A percentile compares a stretch with the other conserved stretches of the same genome.
Conservation (phyloP, 2,888 invertebrate species). For the Podabrus alpinus region DNA sequence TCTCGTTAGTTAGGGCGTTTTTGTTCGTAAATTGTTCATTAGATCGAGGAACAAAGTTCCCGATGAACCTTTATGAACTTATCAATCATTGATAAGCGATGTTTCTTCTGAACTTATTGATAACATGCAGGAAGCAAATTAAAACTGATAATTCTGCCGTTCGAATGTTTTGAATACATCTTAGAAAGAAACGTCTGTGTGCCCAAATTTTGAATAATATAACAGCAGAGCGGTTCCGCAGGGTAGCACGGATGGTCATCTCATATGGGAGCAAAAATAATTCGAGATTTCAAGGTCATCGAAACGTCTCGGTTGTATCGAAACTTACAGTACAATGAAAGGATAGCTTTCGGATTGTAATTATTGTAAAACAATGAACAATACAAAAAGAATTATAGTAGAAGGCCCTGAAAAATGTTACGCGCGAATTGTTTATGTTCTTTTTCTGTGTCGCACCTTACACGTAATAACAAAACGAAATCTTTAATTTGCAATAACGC, state of each 20-base stretch:
- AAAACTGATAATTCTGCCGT: neutral
- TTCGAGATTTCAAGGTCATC: neutral
- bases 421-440: conserved; percentile 27
- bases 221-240: too few relatives aligned
- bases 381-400: conserved; percentile 10
- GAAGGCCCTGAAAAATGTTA: conserved; percentile 1
- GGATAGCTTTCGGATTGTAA: neutral
- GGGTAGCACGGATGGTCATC: too few relatives aligned
- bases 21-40: neutral
- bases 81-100: neutral
- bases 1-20: neutral
- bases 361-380: conserved; percentile 28
- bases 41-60: neutral
- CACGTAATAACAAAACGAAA: conserved; percentile 4
- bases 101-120: neutral
- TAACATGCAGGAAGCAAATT: neutral
- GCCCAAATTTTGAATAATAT: neutral
- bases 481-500: neutral
- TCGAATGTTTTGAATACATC: neutral
- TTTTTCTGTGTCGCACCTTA: conserved; percentile 21
- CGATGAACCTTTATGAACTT: neutral
- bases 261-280: neutral
- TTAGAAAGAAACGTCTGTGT: neutral
- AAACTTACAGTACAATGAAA: neutral
- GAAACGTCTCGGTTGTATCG: neutral